These are phyloP conservation scores for Prunella himalayana DNA, from an alignment of 2,113 vertebrate genomes.

Conservation along the genomic window DNA sequence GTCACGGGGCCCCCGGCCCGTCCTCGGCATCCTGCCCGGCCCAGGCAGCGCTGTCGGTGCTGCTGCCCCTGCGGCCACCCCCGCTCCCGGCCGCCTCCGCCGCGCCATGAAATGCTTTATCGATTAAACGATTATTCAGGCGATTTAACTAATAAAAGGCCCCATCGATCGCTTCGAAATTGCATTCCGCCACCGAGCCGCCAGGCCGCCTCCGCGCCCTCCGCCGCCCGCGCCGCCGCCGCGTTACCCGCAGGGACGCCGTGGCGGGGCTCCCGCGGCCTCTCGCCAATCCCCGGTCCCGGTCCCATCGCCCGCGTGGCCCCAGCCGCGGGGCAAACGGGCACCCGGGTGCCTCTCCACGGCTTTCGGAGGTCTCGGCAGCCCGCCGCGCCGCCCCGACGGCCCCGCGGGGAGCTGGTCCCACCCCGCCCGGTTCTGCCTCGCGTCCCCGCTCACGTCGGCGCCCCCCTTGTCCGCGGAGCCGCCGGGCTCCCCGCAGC, in stretches of 20 bases:
- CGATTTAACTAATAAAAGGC: conserved; percentile 78
- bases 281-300: neutral
- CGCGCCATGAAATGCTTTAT: conserved; percentile 72
- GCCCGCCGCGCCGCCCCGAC: neutral
- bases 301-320: too few relatives aligned
- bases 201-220: neutral
- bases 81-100: neutral
- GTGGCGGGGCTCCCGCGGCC: too few relatives aligned
- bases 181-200: conserved; percentile 15
- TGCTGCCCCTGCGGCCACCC: neutral
- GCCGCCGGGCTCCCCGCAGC: neutral
- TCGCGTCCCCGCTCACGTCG: neutral
- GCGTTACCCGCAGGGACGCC: neutral
- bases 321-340: neutral
- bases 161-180: conserved; percentile 70
- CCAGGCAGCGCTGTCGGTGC: neutral
- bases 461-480: neutral
- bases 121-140: conserved; percentile 80
- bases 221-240: neutral
- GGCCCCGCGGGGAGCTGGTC: neutral
- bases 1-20: neutral
- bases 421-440: neutral
- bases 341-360: too few relatives aligned
- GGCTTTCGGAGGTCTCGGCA: neutral
- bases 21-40: neutral